phyloP scores from a whole-genome alignment of 1,140 invertebrate genomes.

The Lethrus apterus region DNA sequence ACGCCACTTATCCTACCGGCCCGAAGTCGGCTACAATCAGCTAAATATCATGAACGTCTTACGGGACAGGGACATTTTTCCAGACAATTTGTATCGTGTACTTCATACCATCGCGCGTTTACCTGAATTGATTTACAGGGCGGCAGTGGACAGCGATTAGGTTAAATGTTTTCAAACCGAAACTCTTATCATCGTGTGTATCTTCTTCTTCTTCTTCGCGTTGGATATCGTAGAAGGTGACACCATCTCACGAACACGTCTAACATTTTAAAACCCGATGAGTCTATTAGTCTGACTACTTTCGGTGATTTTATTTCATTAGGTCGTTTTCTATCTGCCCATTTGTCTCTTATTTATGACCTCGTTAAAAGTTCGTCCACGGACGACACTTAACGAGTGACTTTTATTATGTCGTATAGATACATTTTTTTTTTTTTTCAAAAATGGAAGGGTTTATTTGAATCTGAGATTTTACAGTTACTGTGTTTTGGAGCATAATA shows the following conservation, averaged over 20 bases:
- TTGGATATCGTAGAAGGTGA: slow-evolving; percentile 25
- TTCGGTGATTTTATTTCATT: slow-evolving; percentile 35
- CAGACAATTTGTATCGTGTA: slow-evolving; percentile 15
- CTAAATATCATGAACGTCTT: slow-evolving; percentile 17
- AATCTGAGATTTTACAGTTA: no score
- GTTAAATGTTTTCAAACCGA: slow-evolving; percentile 31
- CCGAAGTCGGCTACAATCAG: slow-evolving; percentile 25
- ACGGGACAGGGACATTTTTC: slow-evolving; percentile 14
- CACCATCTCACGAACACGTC: slow-evolving; percentile 33
- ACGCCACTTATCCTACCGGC: slow-evolving; percentile 30
- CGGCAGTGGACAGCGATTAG: slow-evolving; percentile 32
- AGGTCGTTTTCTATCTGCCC: no score
- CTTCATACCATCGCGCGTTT: slow-evolving; percentile 14
- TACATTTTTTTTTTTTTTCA: no score
- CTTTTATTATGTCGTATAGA: no score
- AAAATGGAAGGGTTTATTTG: no score
- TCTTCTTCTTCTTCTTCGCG: slow-evolving; percentile 7
- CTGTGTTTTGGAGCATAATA: no score
- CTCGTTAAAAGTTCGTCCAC: no score
- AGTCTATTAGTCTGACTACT: slow-evolving; percentile 37
- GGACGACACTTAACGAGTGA: no score
- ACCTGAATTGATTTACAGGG: slow-evolving; percentile 30
- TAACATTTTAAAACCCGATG: slow-evolving; percentile 34
- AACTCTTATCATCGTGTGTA: slow-evolving; percentile 29
- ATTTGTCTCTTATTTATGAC: no score